These are phyloP conservation scores for Crocallis elinguaria DNA, from an alignment of 2,888 invertebrate species.

Conservation along the genomic window DNA sequence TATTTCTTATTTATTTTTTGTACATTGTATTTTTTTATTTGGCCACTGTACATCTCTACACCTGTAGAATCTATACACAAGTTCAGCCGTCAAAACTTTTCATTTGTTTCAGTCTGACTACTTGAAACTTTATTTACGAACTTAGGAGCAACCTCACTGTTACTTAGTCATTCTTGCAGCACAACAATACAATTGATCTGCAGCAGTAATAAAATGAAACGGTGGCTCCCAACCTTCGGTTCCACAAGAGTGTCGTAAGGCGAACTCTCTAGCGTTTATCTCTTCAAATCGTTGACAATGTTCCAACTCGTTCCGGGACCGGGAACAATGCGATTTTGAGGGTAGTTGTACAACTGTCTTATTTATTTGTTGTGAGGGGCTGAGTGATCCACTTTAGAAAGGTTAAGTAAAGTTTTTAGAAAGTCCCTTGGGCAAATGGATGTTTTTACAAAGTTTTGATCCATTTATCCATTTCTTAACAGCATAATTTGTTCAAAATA, in stretches of 20 bases:
- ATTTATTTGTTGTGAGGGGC: conserved; percentile 30
- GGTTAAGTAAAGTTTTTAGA: conserved; percentile 2
- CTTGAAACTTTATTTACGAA: too few species aligned
- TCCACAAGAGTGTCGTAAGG: conserved; percentile 37
- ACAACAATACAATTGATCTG: too few species aligned
- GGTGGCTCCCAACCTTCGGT: background rate
- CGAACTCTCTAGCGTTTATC: conserved; percentile 49
- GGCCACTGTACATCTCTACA: too few species aligned
- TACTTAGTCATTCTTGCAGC: too few species aligned
- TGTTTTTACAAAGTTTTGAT: background rate
- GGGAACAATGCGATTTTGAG: conserved; percentile 45
- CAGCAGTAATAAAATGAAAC: background rate
- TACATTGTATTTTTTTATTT: too few species aligned
- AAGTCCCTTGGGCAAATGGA: conserved; percentile 1
- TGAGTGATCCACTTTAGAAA: conserved; percentile 25
- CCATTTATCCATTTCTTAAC: background rate
- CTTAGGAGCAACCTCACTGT: too few species aligned
- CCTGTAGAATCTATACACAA: too few species aligned
- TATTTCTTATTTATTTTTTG: too few species aligned
- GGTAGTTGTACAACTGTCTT: conserved; percentile 34
- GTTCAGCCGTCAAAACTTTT: too few species aligned
- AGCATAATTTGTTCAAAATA: too few species aligned
- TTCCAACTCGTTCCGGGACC: conserved; percentile 48
- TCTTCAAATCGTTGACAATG: conserved; percentile 50
- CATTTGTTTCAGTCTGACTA: too few species aligned